These are phyloP conservation scores for Dichetophora obliterata DNA, from an alignment of 2,888 invertebrate genomes.

Conservation along the genomic window DNA sequence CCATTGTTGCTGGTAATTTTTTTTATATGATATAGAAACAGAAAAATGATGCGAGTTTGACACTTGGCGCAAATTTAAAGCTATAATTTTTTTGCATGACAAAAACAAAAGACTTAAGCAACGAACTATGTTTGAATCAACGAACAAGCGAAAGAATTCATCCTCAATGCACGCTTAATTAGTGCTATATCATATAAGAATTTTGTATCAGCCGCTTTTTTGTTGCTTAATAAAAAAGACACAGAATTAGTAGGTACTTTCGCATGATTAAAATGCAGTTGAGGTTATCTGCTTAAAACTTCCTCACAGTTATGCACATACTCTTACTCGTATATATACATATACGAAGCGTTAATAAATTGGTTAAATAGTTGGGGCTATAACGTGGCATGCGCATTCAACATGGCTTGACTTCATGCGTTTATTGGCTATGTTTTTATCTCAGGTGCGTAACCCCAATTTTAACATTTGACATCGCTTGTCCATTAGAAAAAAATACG, in stretches of 20 bases:
- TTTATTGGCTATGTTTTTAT: conserved; percentile 9
- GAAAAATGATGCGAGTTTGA: neutral
- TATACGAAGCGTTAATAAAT: neutral
- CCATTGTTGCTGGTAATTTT: neutral
- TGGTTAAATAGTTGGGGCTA: neutral
- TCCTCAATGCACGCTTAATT: too few species aligned
- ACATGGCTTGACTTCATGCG: neutral
- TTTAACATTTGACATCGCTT: conserved; percentile 35
- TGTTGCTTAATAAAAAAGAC: too few species aligned
- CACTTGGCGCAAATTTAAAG: neutral
- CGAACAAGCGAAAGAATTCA: too few species aligned
- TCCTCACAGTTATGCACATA: neutral
- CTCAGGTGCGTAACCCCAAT: conserved; percentile 38
- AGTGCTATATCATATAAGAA: too few species aligned
- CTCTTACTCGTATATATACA: too few species aligned
- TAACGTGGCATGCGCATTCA: neutral
- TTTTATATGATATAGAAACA: neutral
- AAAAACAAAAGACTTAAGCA: conserved; percentile 18
- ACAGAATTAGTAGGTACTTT: too few species aligned
- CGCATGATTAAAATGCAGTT: conserved; percentile 10
- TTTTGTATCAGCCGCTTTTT: too few species aligned
- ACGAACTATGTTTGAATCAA: neutral
- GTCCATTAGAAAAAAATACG: neutral
- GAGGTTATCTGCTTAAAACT: neutral
- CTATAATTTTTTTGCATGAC: neutral